These are phyloP conservation scores for Thysanoteuthis rhombus DNA, from an alignment of 2,888 invertebrate genomes.

Conservation along the genomic window DNA sequence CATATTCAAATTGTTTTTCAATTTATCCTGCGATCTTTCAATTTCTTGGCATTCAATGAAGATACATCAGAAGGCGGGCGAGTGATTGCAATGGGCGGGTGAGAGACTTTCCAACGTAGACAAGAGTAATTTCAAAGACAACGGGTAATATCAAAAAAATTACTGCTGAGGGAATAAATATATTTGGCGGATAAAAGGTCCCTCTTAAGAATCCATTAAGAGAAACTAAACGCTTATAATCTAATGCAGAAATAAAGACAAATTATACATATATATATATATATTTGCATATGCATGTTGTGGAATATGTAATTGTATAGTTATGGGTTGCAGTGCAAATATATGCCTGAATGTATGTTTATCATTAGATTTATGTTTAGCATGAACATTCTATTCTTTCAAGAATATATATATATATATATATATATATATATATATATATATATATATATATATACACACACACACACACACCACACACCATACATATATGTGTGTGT, in stretches of 20 bases:
- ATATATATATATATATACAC: no score
- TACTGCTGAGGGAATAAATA: background rate
- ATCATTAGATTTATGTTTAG: no score
- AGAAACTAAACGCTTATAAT: background rate
- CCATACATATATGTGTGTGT: no score
- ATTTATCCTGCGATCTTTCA: background rate
- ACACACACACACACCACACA: no score
- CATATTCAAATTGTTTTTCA: background rate
- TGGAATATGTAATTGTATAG: no score
- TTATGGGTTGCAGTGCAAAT: no score
- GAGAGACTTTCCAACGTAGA: background rate
- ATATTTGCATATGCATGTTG: no score
- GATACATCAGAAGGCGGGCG: background rate
- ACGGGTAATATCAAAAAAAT: background rate
- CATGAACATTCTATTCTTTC: no score
- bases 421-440: no score
- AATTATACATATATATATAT: background rate
- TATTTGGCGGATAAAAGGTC: background rate
- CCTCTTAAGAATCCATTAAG: background rate
- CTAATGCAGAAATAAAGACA: background rate
- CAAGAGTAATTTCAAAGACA: background rate
- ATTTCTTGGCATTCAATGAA: background rate
- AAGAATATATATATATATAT: no score
- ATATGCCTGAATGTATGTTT: no score
- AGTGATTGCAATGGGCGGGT: background rate